phyloP scores from a whole-genome alignment of 2,797 vertebrate genomes.

The Limnodromus scolopaceus region DNA sequence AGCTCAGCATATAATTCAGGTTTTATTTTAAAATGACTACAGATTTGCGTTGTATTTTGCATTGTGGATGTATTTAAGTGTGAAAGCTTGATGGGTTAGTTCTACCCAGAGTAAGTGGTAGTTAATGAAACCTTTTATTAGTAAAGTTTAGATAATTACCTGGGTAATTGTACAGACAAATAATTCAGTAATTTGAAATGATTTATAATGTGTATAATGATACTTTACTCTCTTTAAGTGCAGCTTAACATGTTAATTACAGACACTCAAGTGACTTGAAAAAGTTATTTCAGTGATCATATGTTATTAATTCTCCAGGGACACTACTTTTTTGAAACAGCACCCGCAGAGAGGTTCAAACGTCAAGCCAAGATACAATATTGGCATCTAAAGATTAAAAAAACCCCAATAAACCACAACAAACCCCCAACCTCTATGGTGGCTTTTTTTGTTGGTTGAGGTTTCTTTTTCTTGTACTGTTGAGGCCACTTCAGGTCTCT shows the following conservation, averaged over 20 bases:
- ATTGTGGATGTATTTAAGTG: background rate
- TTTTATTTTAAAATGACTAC: background rate
- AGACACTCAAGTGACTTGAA: conserved; percentile 65
- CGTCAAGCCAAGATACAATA: background rate
- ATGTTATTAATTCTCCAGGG: conserved; percentile 72
- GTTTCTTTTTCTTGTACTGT: background rate
- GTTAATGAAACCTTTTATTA: conserved; percentile 75
- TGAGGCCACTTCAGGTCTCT: background rate
- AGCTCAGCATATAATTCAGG: background rate
- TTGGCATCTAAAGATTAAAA: background rate
- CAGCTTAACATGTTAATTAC: conserved; percentile 75
- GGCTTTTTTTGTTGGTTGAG: background rate
- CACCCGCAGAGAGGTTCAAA: conserved; percentile 33
- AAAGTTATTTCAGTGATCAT: conserved; percentile 66
- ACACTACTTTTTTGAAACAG: conserved; percentile 47
- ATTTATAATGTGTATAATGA: conserved; percentile 75
- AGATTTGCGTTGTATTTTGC: background rate
- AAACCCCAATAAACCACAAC: fast-evolving
- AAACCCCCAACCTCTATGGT: fast-evolving
- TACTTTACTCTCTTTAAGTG: conserved; percentile 76
- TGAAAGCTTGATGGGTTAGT: conserved; percentile 1
- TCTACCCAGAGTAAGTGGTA: conserved; percentile 34
- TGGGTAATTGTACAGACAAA: conserved; percentile 77
- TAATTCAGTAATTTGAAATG: conserved; percentile 76
- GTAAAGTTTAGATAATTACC: conserved; percentile 75